phyloP scores from a whole-genome alignment of 2,113 vertebrate genomes.

The Gopherus flavomarginatus region DNA sequence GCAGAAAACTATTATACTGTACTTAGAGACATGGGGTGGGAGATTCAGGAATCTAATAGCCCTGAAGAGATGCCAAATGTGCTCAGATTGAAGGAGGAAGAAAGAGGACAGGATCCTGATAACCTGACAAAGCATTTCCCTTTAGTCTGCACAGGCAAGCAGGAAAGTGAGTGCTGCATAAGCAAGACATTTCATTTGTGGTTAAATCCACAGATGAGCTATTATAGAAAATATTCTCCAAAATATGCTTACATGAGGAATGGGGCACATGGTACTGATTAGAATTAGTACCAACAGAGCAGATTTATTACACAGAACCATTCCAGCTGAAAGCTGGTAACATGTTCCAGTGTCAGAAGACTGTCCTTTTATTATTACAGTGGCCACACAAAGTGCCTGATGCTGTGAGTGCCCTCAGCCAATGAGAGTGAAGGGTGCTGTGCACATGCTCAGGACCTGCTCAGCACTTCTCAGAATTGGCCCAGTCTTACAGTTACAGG shows the following conservation, averaged over 20 bases:
- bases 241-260: constrained; percentile 71
- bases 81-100: constrained; percentile 23
- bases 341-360: constrained; percentile 23
- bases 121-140: constrained; percentile 26
- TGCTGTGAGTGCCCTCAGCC: constrained; percentile 21
- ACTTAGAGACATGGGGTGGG: constrained; percentile 5
- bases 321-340: constrained; percentile 16
- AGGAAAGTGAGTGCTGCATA: constrained; percentile 67
- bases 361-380: constrained; percentile 12
- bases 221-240: constrained; percentile 75
- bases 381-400: constrained; percentile 33
- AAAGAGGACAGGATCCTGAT: constrained; percentile 23
- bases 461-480: constrained; percentile 32
- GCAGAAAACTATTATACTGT: neutral
- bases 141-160: constrained; percentile 42
- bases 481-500: neutral
- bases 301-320: constrained; percentile 53
- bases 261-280: constrained; percentile 75
- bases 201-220: constrained; percentile 76
- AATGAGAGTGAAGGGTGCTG: neutral
- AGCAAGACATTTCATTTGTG: constrained; percentile 72
- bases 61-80: constrained; percentile 11
- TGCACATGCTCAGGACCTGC: constrained; percentile 16
- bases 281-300: constrained; percentile 71
- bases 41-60: constrained; percentile 6